Evolutionary conservation across 1,140 invertebrate species (phyloP).

Genomic region (Saccostrea cuccullata): DNA sequence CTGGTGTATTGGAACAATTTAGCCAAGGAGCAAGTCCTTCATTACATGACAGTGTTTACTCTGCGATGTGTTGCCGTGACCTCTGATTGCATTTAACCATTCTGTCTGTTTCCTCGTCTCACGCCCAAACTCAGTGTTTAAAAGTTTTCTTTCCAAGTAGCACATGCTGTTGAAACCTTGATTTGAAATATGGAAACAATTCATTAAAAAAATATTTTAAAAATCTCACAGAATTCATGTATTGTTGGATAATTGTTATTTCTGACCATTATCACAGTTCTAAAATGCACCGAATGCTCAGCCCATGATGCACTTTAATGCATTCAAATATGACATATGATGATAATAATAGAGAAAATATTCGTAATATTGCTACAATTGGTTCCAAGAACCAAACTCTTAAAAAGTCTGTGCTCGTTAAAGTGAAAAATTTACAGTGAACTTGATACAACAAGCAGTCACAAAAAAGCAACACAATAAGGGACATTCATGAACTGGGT

Average conservation of each 20-base stretch:
- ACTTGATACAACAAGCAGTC: not conserved
- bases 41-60: not conserved
- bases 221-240: not conserved
- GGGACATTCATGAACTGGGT: not conserved
- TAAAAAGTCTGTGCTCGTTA: not conserved
- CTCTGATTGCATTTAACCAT: not conserved
- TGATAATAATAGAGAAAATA: not conserved
- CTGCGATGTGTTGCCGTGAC: not conserved
- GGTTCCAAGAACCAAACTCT: not conserved
- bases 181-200: not conserved
- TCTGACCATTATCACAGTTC: too few species aligned
- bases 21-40: not conserved
- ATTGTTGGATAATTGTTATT: not conserved
- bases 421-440: not conserved
- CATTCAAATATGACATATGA: not conserved
- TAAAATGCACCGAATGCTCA: too few species aligned
- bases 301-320: not conserved
- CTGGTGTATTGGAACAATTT: conserved; percentile 16
- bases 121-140: not conserved
- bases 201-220: too few species aligned
- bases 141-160: not conserved
- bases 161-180: not conserved
- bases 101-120: not conserved
- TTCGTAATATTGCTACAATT: not conserved
- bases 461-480: not conserved